Evolutionary conservation across 2,113 vertebrate species (phyloP).

Genomic region (Oncorhynchus clarkii): DNA sequence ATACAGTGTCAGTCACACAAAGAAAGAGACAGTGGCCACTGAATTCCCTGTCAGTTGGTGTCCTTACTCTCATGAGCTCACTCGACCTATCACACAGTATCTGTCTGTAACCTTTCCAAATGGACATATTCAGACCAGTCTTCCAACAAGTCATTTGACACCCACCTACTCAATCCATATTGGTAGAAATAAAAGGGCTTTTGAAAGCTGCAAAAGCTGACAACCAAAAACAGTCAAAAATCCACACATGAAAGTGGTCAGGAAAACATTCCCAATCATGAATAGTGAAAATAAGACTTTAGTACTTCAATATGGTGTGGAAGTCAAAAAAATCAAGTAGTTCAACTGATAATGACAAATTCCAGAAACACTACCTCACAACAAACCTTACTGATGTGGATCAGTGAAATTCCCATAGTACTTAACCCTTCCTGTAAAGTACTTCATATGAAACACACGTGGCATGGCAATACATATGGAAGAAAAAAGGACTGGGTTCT

Average conservation of each 20-base stretch:
- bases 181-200: background rate
- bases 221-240: constrained; percentile 2
- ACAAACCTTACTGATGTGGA: no score
- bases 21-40: background rate
- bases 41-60: background rate
- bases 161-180: background rate
- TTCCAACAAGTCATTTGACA: background rate
- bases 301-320: background rate
- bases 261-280: background rate
- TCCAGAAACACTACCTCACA: background rate
- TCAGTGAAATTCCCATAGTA: background rate
- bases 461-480: constrained; percentile 32
- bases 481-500: constrained; percentile 19
- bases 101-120: background rate
- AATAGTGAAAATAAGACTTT: background rate
- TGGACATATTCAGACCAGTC: background rate
- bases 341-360: background rate
- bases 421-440: constrained; percentile 34
- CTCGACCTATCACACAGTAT: background rate
- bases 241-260: background rate
- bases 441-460: constrained; percentile 36
- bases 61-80: background rate
- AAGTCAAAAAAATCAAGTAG: background rate
- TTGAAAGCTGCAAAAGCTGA: background rate
- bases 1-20: background rate